Evolutionary conservation across 35 echinoderm and acorn worm genomes (phyloP), one percentile per base, ranked within the genome.

Genomic region (Holothuria glaberrima): DNA sequence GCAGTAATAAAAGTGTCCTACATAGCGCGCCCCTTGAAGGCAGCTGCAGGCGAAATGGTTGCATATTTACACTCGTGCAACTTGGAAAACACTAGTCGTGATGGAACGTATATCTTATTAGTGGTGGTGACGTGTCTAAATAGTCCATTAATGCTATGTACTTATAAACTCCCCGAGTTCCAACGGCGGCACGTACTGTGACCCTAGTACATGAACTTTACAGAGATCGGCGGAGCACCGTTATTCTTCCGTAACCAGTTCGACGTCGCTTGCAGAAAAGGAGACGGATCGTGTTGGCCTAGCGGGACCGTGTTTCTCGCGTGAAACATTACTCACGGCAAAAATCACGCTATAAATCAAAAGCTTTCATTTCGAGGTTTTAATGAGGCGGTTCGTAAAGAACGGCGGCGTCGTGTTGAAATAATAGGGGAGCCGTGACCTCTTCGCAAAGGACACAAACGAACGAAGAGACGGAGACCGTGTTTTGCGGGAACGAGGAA

Each of bases 271-370:
- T 9, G 33, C 3, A 41, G 29, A 48, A 48, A 48, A 25, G 50
- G 44, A 78, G 74, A 78, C 20, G 38, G 74, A 78, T 78, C 74
- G 44, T 48, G 44, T 48, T 48, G 74, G 45, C 74, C 74, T 78
- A 48, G 44, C 44, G 74, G 74, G 74, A 78, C 74, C 74, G 35
- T 78, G 74, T 50, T 78, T 48, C 74, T 48, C 74, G 50, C 74
- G 74, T 38, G 74, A 78, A 48, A 78, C 50, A 78, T 78, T 78
- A 78, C 74, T 48, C 50, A 78, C 44, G 74, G 74, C 36, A 48
- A 78, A n/a, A 48, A 78, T 78, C 74, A 78, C 74, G 50, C 74
- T 78, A 78, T 78, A 78, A 78, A 78, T 78, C 74, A 78, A 78
- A 48, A 48, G 38, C 50, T 78, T 78, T 48, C 44, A 78, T 78